phyloP scores from a whole-genome alignment of 2,888 invertebrate genomes.

The Nomada ruficornis region DNA sequence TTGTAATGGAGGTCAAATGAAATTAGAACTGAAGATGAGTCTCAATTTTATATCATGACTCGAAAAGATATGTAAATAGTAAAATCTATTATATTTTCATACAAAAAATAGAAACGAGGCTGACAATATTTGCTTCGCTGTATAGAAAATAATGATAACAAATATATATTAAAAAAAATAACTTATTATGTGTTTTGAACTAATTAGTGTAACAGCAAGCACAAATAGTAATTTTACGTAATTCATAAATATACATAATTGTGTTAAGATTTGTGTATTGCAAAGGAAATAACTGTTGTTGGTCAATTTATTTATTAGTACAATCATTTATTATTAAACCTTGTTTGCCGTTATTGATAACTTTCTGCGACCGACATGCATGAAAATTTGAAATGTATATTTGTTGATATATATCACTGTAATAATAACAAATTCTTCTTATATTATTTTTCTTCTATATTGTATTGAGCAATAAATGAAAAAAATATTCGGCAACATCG shows the following conservation, averaged over 20 bases:
- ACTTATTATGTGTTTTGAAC: not conserved
- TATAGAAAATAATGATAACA: not conserved
- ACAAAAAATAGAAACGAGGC: not conserved
- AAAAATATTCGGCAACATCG: not conserved
- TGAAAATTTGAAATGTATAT: not conserved
- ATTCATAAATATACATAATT: conserved; percentile 2
- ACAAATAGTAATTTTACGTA: not conserved
- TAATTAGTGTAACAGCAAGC: not conserved
- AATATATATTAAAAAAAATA: conserved; percentile 2
- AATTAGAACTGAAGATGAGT: not conserved
- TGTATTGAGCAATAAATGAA: not conserved
- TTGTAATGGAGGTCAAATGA: not conserved
- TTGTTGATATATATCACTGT: not conserved
- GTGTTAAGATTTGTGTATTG: not conserved
- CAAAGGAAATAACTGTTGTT: not conserved
- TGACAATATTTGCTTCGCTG: not conserved
- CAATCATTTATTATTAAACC: not conserved
- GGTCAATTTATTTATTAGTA: not conserved
- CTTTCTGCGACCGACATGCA: not conserved
- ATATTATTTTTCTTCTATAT: conserved; percentile 5
- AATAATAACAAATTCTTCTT: not conserved
- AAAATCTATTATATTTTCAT: conserved; percentile 6
- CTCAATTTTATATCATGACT: not conserved
- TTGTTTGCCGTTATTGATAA: conserved; percentile 5
- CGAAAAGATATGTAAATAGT: conserved; percentile 9